Evolutionary conservation across 2,888 invertebrate genomes (phyloP), one percentile per base, ranked within the genome.

Genomic region (Baronia brevicornis): DNA sequence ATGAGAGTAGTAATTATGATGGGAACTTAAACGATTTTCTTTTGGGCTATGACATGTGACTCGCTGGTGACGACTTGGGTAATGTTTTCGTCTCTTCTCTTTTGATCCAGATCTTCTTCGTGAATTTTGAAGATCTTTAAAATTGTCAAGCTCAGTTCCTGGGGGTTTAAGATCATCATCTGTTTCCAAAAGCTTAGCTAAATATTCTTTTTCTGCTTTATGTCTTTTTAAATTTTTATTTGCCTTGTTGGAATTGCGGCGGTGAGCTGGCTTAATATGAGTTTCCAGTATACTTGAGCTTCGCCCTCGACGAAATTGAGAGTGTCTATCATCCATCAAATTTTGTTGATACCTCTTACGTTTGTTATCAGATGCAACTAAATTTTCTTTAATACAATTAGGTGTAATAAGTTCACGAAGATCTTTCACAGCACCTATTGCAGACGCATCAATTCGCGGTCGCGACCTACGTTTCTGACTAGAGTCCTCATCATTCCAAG

Each of bases 71-170:
- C 8, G 21, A 12, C 18, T 26, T 28, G 19, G 27, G 5, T 9
- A 18, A 14, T 14, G 18, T 14, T 12, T 13, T 9, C 10, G 17
- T 23, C 31, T 17, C n/a, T 14, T 31, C 31, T 11, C 18, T 27
- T 11, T 31, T 1, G 31, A 31, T 28, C 12, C 24, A 4, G 13
- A 41, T 52, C 21, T 52, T 62, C 15, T 36, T 48, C 2, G 23
- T 13, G 2, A 23, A 12, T 14, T 22, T 23, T 34, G 61, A 58
- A 4, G 48, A 48, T 17, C 56, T 60, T 8, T 64, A 43, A 64
- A 79, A 31, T 78, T 80, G 25, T 84, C 84, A 0, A 84, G 59
- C 43, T 84, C 84, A 1, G 84, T 84, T 4, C 84, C 84, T 12
- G 84, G 84, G 1, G 84, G 84, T 0, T 71, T 58, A 13, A 82